Evolutionary conservation across 2,797 vertebrate genomes (phyloP), one percentile per base, ranked within the genome.

Genomic region (Oceanodroma leucorhoa): DNA sequence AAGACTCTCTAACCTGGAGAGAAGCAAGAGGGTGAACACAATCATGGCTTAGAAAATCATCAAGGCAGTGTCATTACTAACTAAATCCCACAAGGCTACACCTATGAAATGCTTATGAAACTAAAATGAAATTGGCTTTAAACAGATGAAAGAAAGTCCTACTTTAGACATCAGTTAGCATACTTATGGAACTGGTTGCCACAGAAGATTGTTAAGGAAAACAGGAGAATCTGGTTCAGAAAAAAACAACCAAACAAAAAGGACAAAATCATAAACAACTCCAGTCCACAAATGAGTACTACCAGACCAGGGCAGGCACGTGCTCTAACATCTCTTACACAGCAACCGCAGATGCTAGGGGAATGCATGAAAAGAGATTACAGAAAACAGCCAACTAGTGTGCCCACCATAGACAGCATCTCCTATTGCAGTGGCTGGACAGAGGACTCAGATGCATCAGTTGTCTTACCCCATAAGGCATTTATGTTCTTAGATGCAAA

Each of bases 401-500:
- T 81, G 43, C 5, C 27, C 13, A 38, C 26, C 32, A 19, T 0
- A 54, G 23, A 73, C 8, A 81, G 51, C n/a, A 78, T 11, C 11
- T 40, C 19, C 34, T 61, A 29, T 34, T 46, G 66, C 53, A 85
- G 6, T 40, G 27, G 45, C 48, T 66, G 20, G 24, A 73, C 22
- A 66, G 48, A 61, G 26, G 26, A 62, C 26, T 62, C 18, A 16
- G n/a, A 61, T 12, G 1, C 19, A 36, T 51, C 23, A 14, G 9
- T 26, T 10, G 11, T 58, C 34, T 61, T 61, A 66, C 0, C 1
- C 3, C 1, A 1, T 11, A 64, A 19, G 6, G 26, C 22, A 27
- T 48, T 70, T 70, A 46, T 24, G 12, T 43, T 85, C 75, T 85
- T 17, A 53, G 29, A 79, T 32, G 22, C 20, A 71, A 60, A 82